phyloP scores from a whole-genome alignment of 2,888 invertebrate genomes.

The Baronia brevicornis region DNA sequence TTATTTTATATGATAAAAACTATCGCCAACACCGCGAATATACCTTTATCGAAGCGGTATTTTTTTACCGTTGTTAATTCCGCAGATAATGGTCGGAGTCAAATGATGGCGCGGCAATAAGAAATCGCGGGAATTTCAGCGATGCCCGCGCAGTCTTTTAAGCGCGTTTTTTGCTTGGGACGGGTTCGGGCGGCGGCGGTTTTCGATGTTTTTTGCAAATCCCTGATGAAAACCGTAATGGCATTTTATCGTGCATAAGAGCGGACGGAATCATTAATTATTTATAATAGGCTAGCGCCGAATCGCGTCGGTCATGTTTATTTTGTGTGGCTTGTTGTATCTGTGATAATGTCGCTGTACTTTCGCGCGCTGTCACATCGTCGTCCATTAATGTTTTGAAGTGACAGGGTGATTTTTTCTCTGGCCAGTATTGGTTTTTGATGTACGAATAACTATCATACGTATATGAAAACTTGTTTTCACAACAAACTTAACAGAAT shows the following conservation, averaged over 20 bases:
- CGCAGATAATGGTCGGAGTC: conserved; percentile 70
- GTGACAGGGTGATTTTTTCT: conserved; percentile 17
- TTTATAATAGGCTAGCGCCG: conserved; percentile 73
- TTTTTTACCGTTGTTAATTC: conserved; percentile 70
- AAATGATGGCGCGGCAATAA: conserved; percentile 67
- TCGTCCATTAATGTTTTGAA: no score
- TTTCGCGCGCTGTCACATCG: conserved; percentile 29
- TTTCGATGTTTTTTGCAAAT: conserved; percentile 63
- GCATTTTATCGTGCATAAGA: conserved; percentile 75
- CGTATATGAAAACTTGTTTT: conserved; percentile 7
- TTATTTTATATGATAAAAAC: conserved; percentile 60
- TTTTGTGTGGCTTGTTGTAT: conserved; percentile 37
- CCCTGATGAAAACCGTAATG: conserved; percentile 73
- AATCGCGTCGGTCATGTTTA: conserved; percentile 54
- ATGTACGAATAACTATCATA: neutral
- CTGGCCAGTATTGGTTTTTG: conserved; percentile 15
- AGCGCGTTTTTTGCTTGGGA: conserved; percentile 54
- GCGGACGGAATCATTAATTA: conserved; percentile 72
- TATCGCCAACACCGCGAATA: conserved; percentile 50
- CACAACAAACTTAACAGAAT: no score
- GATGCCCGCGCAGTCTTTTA: conserved; percentile 70
- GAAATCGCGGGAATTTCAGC: conserved; percentile 70
- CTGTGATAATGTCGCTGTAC: conserved; percentile 32
- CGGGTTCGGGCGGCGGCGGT: conserved; percentile 58
- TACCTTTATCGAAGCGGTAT: conserved; percentile 63